phyloP scores from a whole-genome alignment of 2,888 invertebrate species.

The Diploptera punctata region DNA sequence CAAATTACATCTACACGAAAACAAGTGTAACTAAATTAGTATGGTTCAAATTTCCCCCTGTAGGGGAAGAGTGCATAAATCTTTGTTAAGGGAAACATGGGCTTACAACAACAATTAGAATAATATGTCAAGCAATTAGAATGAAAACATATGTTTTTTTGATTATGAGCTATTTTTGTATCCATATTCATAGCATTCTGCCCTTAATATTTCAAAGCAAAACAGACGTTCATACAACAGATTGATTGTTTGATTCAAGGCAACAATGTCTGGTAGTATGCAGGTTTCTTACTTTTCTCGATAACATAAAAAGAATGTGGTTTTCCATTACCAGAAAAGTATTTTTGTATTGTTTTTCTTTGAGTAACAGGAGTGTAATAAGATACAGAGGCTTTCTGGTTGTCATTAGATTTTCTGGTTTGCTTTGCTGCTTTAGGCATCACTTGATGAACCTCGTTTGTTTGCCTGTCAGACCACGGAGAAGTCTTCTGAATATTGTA shows the following conservation, averaged over 20 bases:
- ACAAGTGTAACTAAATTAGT: no score
- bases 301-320: slow-evolving; percentile 86
- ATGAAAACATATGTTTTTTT: no score
- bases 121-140: no score
- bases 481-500: slow-evolving; percentile 34
- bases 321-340: slow-evolving; percentile 83
- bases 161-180: no score
- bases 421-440: slow-evolving; percentile 3
- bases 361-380: slow-evolving; percentile 77
- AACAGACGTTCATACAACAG: no score
- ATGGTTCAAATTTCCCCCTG: no score
- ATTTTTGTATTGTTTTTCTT: slow-evolving; percentile 74
- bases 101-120: no score
- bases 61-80: no score
- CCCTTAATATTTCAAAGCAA: no score
- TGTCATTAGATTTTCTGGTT: slow-evolving; percentile 5
- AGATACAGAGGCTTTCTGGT: slow-evolving; percentile 46
- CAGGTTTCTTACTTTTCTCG: slow-evolving; percentile 78
- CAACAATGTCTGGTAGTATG: slow-evolving; percentile 77
- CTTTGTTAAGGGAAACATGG: no score
- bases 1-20: no score
- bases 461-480: neutral
- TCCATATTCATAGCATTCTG: no score
- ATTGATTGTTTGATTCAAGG: slow-evolving; percentile 59
- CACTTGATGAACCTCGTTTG: slow-evolving; percentile 31